Evolutionary conservation across 2,888 invertebrate genomes (phyloP).

Genomic region (Pristionchus entomophagus): DNA sequence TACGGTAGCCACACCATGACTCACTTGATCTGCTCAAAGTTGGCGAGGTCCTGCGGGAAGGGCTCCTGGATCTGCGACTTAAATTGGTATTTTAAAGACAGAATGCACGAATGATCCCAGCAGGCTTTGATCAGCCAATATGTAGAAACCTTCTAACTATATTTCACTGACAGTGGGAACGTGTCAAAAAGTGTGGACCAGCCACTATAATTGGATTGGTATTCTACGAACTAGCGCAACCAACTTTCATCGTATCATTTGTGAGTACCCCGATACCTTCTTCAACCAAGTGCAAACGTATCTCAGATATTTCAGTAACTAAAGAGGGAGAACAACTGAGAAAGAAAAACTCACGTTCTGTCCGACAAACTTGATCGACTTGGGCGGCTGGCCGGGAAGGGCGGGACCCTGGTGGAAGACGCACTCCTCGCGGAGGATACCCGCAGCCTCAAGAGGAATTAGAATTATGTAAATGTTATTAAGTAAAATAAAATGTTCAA

Average conservation of each 20-base stretch:
- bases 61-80: conserved; percentile 29
- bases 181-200: no score
- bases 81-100: not conserved
- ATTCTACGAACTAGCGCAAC: no score
- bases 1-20: conserved; percentile 17
- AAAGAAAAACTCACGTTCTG: conserved; percentile 53
- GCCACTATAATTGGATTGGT: no score
- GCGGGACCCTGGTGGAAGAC: conserved; percentile 83
- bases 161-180: no score
- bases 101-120: no score
- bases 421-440: conserved; percentile 94
- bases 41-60: conserved; percentile 58
- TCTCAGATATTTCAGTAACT: not conserved
- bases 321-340: no score
- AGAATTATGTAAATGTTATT: not conserved
- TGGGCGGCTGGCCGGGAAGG: conserved; percentile 85
- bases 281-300: no score
- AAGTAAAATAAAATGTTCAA: not conserved
- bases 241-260: no score
- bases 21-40: conserved; percentile 66
- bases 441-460: conserved; percentile 78
- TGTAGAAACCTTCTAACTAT: no score
- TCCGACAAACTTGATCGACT: conserved; percentile 53
- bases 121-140: no score
- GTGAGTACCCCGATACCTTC: no score